Evolutionary conservation across 2,113 vertebrate species (phyloP), one percentile per base, ranked within the genome.

Genomic region (Micronisus gabar): DNA sequence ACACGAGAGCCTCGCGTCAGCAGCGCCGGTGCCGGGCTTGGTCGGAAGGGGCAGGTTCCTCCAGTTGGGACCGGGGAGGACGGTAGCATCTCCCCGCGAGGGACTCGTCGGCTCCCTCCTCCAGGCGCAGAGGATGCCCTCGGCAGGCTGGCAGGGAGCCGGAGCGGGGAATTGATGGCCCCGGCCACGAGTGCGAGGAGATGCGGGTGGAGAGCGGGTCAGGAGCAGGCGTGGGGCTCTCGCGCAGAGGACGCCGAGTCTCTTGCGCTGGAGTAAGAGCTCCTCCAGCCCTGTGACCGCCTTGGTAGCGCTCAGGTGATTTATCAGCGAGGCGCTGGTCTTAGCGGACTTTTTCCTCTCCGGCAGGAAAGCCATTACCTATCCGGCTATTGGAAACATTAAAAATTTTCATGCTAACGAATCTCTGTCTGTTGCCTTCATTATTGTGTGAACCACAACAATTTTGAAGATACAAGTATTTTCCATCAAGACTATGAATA

Each of bases 401-500:
- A 82, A 93, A 95, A 88, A 63, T 63, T 65, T 93, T 97, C 86
- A 70, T 89, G 48, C 95, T 97, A 96, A 79, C 14, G 59, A 93
- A 91, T 93, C 72, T 94, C 74, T 95, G 86, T 92, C 96, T 95
- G 85, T 96, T 96, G 80, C 94, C 97, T 89, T 96, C 95, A 73
- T 97, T 95, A 96, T 90, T 86, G 66, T 91, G 80, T 63, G 96
- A 98, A 97, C 96, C 97, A 97, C 94, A 98, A 96, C 97, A 97
- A 97, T 98, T 98, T 97, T 36, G 95, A 97, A 98, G 97, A 98
- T 98, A 97, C 95, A 94, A 98, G 95, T 97, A 98, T 98, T 98
- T 98, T 98, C 98, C 97, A 98, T 98, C 95, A 97, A 93, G 98
- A 95, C 96, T 97, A 97, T 97, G 97, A 98, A 98, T 98, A 98